Percentiles rank a stretch among this genome's conserved stretches.
These are phyloP conservation scores for Calephelis virginiensis DNA, from an alignment of 1,140 invertebrate species.

Conservation along the genomic window DNA sequence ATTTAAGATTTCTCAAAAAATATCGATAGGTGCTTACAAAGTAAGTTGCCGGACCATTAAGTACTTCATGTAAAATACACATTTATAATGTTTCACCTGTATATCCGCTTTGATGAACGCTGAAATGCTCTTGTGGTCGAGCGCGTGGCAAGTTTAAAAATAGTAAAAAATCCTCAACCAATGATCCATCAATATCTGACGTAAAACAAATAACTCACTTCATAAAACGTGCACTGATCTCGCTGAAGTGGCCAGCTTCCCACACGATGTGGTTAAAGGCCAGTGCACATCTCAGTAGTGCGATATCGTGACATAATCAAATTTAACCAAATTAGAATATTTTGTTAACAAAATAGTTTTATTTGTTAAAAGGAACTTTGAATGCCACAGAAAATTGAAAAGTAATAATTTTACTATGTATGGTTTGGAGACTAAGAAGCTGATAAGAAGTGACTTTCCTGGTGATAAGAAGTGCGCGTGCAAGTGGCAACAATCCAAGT, in stretches of 20 bases:
- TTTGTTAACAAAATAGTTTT: no score
- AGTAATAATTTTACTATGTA: no score
- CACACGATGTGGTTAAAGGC: conserved; percentile 18
- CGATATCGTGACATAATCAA: neutral
- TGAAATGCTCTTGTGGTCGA: conserved; percentile 32
- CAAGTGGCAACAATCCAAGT: no score
- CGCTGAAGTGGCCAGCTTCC: conserved; percentile 33
- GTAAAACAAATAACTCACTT: conserved; percentile 68
- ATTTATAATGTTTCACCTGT: neutral
- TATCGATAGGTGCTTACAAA: no score
- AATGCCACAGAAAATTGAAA: no score
- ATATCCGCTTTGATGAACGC: conserved; percentile 27
- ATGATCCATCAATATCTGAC: conserved; percentile 70
- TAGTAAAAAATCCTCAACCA: conserved; percentile 43
- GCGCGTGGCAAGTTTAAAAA: conserved; percentile 27
- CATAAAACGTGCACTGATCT: conserved; percentile 53
- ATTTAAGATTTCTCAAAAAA: neutral
- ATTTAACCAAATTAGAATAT: no score
- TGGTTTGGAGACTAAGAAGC: no score
- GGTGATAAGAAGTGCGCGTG: no score
- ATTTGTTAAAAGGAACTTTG: neutral
- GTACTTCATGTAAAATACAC: neutral
- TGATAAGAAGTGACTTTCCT: no score
- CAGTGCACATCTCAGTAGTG: neutral
- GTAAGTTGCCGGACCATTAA: neutral